Base-by-base conservation (phyloP, 2,888 invertebrate species). In the Drosophila paramelanica region DNA sequence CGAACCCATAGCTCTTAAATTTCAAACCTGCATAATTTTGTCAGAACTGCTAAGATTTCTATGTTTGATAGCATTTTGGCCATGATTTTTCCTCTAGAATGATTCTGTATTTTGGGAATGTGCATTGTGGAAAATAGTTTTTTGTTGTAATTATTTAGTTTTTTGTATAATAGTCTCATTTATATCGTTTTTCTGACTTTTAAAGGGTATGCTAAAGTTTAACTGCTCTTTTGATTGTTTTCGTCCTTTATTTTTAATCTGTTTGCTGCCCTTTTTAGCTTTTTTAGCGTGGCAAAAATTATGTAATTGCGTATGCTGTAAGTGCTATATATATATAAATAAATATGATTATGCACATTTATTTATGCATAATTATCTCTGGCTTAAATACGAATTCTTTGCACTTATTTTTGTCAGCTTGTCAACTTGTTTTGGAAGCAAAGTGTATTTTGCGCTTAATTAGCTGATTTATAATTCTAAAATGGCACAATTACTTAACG, bases 401-500 rank as follows among this genome's bases (percentile, higher is more conserved):
- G 10, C 31, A 31, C 31, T 31, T 31, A 0, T 10, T 31, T 31
- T 3, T 31, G 31, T 3, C 10, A 8, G 31, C 31, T n/a, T n/a
- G 7, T 10, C 10, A 31, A n/a, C 45, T 4, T 20, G 33, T 11
- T 7, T n/a, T 14, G 13, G 25, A 5, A 0, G 27, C 11, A 3
- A 36, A 46, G 17, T 10, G 17, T 5, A 17, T 46, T 55, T 23
- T 23, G 14, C 17, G 11, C 6, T 13, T 23, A 47, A 49, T 67
- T 42, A 47, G 17, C 42, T 49, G 43, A 57, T 10, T 67, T 13
- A 38, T 8, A 14, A 20, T 38, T 8, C 17, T 11, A 10, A 17
- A 23, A 25, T 39, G 14, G 5, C 14, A 14, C 23, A 53, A 49
- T 46, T 53, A 67, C 47, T 14, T 33, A 46, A 23, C 31, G n/a